phyloP scores from a whole-genome alignment of 2,113 vertebrate genomes.

The Euleptes europaea region DNA sequence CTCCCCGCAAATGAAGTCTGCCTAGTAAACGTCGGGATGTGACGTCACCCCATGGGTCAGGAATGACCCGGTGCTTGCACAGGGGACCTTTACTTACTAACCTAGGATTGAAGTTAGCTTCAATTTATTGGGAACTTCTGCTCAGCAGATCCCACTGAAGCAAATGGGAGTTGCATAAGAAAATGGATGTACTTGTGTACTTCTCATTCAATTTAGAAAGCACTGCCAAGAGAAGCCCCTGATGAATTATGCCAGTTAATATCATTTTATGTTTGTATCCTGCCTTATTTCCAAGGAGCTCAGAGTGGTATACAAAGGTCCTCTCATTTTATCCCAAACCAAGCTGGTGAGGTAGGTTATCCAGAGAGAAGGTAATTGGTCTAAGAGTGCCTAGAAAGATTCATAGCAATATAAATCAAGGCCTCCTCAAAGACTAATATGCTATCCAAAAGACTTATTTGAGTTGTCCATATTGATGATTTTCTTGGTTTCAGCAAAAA shows the following conservation, averaged over 20 bases:
- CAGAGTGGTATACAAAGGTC: neutral
- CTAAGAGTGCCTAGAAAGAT: neutral
- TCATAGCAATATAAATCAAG: neutral
- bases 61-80: too few relatives aligned
- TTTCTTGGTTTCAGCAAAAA: slow-evolving; percentile 25
- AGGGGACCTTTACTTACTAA: too few relatives aligned
- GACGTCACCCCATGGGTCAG: too few relatives aligned
- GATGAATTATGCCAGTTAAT: neutral
- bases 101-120: too few relatives aligned
- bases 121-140: neutral
- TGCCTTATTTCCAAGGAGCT: neutral
- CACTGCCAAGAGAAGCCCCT: neutral
- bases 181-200: neutral
- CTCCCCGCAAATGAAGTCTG: too few relatives aligned
- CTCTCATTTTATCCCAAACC: neutral
- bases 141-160: neutral
- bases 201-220: neutral
- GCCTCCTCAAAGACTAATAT: neutral
- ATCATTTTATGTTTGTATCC: neutral
- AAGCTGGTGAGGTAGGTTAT: neutral
- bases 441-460: neutral
- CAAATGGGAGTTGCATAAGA: neutral
- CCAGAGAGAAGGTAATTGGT: neutral
- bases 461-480: neutral
- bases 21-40: too few relatives aligned